Base-by-base conservation (phyloP, 2,888 invertebrate genomes). In the Thereva unica region DNA sequence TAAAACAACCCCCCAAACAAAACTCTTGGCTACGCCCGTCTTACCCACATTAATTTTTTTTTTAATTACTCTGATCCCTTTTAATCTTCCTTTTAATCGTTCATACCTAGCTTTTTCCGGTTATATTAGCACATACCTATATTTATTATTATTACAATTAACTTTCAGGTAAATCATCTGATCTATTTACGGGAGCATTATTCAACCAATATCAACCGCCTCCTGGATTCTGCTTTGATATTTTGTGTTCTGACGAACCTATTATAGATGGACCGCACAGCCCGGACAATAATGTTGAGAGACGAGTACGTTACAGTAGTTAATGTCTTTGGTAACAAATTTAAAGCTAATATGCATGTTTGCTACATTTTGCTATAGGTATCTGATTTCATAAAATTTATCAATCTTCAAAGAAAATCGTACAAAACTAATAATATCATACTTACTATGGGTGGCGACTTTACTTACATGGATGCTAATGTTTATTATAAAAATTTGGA, bases 391-490 rank as follows among this genome's bases (percentile, higher is more conserved):
- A 74, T 87, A 70, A 76, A 81, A 6, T 87, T 84, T 74, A 84
- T 84, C n/a, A 75, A 76, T 41, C 75, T 74, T 1, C 87, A 91
- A 84, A 82, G 87, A 0, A 74, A 76, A 9, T 76, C 78, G 59
- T 92, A 88, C 77, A 81, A 83, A 41, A 88, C 90, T 1, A 87
- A 89, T 73, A 90, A 95, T 76, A 83, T 93, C 0, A 85, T 92
- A 64, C 78, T 95, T 66, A 92, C 95, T 0, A 95, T 95, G 95
- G 96, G 96, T 0, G 90, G 90, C 38, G 95, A 96, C 81, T 96
- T 96, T 76, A 90, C 90, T 6, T 96, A 92, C 77, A 90, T 90
- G 76, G 87, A 91, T 74, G 94, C 95, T 0, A 82, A 85, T 69
- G 85, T 87, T 78, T 92, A 91, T 87, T 96, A 87, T 80, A 86